Conservation (phyloP, 2,113 vertebrate genomes). For the Tupaia chinensis region DNA sequence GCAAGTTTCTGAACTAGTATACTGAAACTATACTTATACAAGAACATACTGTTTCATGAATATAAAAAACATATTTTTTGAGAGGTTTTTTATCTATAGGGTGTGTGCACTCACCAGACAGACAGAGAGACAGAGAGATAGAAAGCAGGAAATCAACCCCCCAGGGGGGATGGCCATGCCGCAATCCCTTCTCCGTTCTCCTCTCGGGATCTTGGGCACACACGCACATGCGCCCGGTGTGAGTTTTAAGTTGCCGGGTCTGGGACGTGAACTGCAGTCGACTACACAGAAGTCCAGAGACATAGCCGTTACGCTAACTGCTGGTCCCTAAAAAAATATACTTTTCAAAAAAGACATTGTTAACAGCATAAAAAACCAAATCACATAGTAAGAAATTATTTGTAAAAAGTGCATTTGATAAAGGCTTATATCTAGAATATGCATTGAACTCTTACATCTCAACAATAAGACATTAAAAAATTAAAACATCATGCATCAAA, state of each 20-base stretch:
- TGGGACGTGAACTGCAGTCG: too few relatives aligned
- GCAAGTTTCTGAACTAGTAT: constrained; percentile 11
- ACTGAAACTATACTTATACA: background rate
- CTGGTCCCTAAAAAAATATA: background rate
- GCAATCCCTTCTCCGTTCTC: too few relatives aligned
- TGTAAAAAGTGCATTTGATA: background rate
- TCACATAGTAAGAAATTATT: background rate
- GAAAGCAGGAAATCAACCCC: too few relatives aligned
- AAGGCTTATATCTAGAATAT: background rate
- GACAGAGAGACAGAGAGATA: too few relatives aligned
- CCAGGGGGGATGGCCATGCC: too few relatives aligned
- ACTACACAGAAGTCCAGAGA: too few relatives aligned
- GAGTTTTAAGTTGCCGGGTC: too few relatives aligned
- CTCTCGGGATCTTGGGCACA: too few relatives aligned
- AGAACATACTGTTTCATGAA: constrained; percentile 29
- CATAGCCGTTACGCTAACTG: too few relatives aligned
- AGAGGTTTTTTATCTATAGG: too few relatives aligned
- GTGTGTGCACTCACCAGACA: too few relatives aligned
- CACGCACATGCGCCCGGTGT: too few relatives aligned
- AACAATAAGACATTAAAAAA: background rate
- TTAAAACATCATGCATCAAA: constrained; percentile 18
- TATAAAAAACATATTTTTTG: background rate
- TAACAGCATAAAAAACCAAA: constrained; percentile 34
- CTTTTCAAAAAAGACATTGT: constrained; percentile 25
- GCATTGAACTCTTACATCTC: background rate